Base-by-base conservation (phyloP, 2,113 vertebrate genomes). In the Capreolus pygargus region DNA sequence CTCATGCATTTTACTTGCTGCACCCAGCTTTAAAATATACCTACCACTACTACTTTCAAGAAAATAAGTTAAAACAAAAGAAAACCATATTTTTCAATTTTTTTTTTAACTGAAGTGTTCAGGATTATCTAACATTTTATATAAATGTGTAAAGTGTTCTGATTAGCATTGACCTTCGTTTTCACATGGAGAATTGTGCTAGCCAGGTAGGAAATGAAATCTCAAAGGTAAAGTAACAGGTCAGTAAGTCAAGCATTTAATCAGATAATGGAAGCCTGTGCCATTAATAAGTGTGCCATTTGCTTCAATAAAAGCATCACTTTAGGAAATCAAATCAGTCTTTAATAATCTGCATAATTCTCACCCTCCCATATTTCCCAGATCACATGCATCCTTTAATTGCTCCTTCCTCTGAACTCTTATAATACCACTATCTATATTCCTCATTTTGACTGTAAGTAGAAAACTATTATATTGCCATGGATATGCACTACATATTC, bases 231-330 rank as follows among this genome's bases (percentile, higher is more conserved):
- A 36, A 16, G 95, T 93, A 95, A 39, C 87, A 98, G 87, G 92
- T 50, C 95, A 97, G 95, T 89, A 97, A 94, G 76, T 61, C 95
- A 98, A 96, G 27, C 84, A 11, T 98, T 50, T 89, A 98, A 98
- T 95, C 43, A 92, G 89, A 98, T 93, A 98, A 83, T 93, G 74
- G 98, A 98, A 98, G 27, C 16, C n/a, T 93, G 17, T 84, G 45
- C n/a, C 87, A 82, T 97, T 98, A 81, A 96, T 95, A 97, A 95
- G 12, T 93, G 54, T 96, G 58, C 84, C 97, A 96, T 97, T 98
- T 96, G 95, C 94, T 98, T 98, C 98, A 97, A 98, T 96, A 97
- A 96, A 97, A 39, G 39, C n/a, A 89, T 97, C 81, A 93, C 33
- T 95, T 89, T 84, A 94, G 94, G 89, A 98, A 98, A 98, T 98